Evolutionary conservation across 64 coral and sea anemone genomes (phyloP), one percentile per base, ranked within the genome.

Genomic region (Montipora sp.): DNA sequence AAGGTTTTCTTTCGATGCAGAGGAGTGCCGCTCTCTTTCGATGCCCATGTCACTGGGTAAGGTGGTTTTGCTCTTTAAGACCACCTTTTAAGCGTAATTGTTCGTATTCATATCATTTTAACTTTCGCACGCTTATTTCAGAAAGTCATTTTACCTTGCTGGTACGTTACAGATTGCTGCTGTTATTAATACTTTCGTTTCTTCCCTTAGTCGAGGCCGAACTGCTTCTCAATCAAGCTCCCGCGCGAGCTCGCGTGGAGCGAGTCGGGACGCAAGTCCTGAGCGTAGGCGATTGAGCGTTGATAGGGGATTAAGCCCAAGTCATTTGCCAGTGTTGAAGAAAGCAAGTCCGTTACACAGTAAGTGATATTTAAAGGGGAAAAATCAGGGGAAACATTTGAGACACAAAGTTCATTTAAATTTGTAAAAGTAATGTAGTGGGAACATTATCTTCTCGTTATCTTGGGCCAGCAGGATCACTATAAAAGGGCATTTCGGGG

Each of bases 181-280:
- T 75, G 23, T 14, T 46, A 2, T 50, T 72, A 36, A 18, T 11
- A 13, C 23, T 9, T 75, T 75, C 7, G 6, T 83, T 67, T 4
- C 47, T 59, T 18, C 5, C n/a, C 19, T 67, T 36, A 85, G 82
- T 93, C 91, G 82, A 22, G 63, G 73, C 24, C 83, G 91, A 87
- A 88, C 82, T 11, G 77, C 84, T 15, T 93, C 91, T 71, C 83
- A 86, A 46, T 88, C 83, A 19, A 93, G 91, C 59, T 93, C 91
- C 8, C 83, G 83, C 27, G 84, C 91, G 14, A 93, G 91, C 43
- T 93, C 91, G 8, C 91, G 91, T 73, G 91, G 83, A 72, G 27
- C 91, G 65, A 93, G 91, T 48, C 58, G 91, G 50, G 91, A 93
- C 59, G 65, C 91, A 15, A 93, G 91, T 93, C 94, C 94, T 81